A percentile compares a stretch with the other conserved stretches of the same genome.
Evolutionary conservation across 2,888 invertebrate species (phyloP).

Genomic region (Acleris cristana): DNA sequence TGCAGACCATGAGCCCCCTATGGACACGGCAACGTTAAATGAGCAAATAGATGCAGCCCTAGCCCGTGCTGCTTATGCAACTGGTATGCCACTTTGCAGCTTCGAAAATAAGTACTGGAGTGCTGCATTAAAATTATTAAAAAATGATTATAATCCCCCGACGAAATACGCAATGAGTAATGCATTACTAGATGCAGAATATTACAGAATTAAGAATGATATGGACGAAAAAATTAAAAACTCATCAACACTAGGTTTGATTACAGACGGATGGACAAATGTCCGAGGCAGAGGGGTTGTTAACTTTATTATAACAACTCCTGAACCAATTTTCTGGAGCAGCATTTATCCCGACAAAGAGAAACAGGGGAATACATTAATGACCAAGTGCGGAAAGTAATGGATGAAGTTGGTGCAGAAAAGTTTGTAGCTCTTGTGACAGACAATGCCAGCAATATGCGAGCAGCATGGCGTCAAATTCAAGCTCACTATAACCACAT

Average conservation of each 20-base stretch:
- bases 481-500: slow-evolving; percentile 18
- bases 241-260: background rate
- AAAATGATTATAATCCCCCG: too few species aligned
- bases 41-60: slow-evolving; percentile 22
- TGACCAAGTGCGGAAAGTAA: background rate
- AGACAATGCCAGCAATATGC: slow-evolving; percentile 36
- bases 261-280: too few species aligned
- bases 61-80: too few species aligned
- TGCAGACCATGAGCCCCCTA: background rate
- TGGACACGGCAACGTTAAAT: slow-evolving; percentile 16
- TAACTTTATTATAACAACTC: slow-evolving; percentile 38
- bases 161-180: too few species aligned
- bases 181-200: slow-evolving; percentile 4
- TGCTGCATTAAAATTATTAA: too few species aligned
- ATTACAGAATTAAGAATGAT: slow-evolving; percentile 23
- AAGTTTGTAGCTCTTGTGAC: slow-evolving; percentile 10
- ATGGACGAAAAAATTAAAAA: slow-evolving; percentile 30
- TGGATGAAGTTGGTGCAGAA: slow-evolving; percentile 24
- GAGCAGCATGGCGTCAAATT: slow-evolving; percentile 2
- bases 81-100: too few species aligned
- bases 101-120: too few species aligned
- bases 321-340: slow-evolving; percentile 35
- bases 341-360: too few species aligned
- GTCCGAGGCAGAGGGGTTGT: slow-evolving; percentile 13
- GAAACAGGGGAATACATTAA: too few species aligned